Evolutionary conservation across 2,888 invertebrate species (phyloP), one percentile per base, ranked within the genome.

Genomic region (Heliconius hortense): DNA sequence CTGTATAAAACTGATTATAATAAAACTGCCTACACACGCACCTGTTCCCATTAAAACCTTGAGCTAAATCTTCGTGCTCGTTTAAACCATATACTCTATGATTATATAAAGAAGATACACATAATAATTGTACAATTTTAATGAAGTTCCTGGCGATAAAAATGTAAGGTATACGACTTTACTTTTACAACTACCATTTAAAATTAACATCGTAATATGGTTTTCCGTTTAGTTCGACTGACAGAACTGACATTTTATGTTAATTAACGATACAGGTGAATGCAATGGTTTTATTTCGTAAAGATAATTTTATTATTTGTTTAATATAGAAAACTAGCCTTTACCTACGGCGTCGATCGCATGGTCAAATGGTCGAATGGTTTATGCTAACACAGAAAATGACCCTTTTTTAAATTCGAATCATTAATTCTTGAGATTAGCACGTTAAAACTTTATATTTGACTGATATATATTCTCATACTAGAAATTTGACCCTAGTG

Each of bases 91-190:
- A 66, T 24, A 66, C 24, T 66, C 66, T 66, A 66, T 43, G 66
- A 66, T 66, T 66, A 66, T 66, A 66, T 35, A 7, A 64, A 64
- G 11, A 24, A 66, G 24, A n/a, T 64, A 43, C 24, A 66, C 66
- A 66, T 66, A 66, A 64, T 35, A 64, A 66, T 66, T 43, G 39
- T 64, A 64, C 39, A 15, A 39, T 43, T 43, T 66, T 66, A 66
- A 66, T 66, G 66, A 66, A 66, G 66, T 24, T 66, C 24, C 66
- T 66, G 39, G 66, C 39, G 15, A 43, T 66, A 66, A 66, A 66
- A 66, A 66, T 66, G 43, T 24, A 24, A 66, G 21, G 39, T 43
- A 43, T 39, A 66, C 39, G 66, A 66, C 39, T 43, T 8, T n/a
- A n/a, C 7, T 15, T 24, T 43, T 39, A 39, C 66, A 24, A 66